A percentile compares a stretch with the other conserved stretches of the same genome.
Conservation (phyloP, 2,797 vertebrate genomes). For the Apogon talboti region DNA sequence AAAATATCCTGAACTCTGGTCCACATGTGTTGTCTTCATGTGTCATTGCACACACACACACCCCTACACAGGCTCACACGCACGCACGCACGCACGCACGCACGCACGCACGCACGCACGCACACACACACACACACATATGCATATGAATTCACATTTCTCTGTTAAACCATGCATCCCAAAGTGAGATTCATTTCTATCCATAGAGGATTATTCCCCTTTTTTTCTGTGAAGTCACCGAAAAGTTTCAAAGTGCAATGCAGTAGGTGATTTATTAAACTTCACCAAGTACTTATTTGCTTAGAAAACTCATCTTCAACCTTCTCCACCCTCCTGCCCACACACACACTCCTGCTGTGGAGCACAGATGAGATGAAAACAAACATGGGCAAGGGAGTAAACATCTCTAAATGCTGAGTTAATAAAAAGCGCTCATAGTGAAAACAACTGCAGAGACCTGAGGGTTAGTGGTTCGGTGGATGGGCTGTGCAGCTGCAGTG, state of each 20-base stretch:
- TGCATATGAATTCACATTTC: not conserved
- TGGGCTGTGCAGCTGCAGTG: conserved; percentile 66
- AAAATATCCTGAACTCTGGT: too few relatives aligned
- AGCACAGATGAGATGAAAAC: conserved; percentile 71
- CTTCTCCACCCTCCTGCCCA: conserved; percentile 26
- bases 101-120: too few relatives aligned
- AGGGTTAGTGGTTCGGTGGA: conserved; percentile 50
- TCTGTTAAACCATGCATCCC: not conserved
- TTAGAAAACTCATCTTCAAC: conserved; percentile 58
- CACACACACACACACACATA: not conserved
- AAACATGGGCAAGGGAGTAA: conserved; percentile 71
- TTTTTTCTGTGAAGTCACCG: conserved; percentile 16
- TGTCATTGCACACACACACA: too few relatives aligned
- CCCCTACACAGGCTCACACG: too few relatives aligned
- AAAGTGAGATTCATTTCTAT: conserved; percentile 7
- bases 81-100: too few relatives aligned
- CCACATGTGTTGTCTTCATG: too few relatives aligned
- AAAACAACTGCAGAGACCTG: conserved; percentile 63
- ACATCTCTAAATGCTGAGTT: conserved; percentile 77
- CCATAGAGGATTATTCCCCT: conserved; percentile 13
- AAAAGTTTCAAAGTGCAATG: conserved; percentile 47
- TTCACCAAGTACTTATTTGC: conserved; percentile 50
- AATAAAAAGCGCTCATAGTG: conserved; percentile 66
- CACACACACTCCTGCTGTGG: conserved; percentile 52
- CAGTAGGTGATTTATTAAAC: conserved; percentile 54